These are phyloP conservation scores for Oplegnathus fasciatus DNA, from an alignment of 2,113 vertebrate species.

Conservation along the genomic window DNA sequence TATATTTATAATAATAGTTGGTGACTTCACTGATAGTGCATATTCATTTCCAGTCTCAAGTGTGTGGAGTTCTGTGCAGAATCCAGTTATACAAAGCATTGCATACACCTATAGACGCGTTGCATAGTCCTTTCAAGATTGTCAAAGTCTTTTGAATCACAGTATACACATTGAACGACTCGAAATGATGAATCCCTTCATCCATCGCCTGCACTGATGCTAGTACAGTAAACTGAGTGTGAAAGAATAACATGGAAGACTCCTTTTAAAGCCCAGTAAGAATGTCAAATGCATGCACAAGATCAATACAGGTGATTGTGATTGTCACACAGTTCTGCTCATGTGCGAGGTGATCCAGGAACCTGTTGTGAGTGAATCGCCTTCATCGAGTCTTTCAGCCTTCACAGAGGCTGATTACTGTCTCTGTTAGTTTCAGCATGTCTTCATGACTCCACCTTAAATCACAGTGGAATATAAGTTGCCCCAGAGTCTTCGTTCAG, in stretches of 20 bases:
- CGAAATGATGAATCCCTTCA: constrained; percentile 59
- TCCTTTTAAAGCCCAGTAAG: constrained; percentile 60
- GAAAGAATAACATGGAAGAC: constrained; percentile 84
- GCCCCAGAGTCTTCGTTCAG: constrained; percentile 38
- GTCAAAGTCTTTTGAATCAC: constrained; percentile 83
- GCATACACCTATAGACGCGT: constrained; percentile 55
- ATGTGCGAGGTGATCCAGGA: constrained; percentile 39
- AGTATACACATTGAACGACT: constrained; percentile 73
- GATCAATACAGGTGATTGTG: constrained; percentile 71
- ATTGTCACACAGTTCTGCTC: constrained; percentile 80
- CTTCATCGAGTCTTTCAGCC: constrained; percentile 28
- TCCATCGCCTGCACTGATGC: constrained; percentile 65
- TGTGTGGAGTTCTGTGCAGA: constrained; percentile 67
- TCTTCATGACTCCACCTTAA: constrained; percentile 61
- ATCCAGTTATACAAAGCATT: constrained; percentile 67
- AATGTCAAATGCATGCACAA: constrained; percentile 45
- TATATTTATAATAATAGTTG: constrained; percentile 18
- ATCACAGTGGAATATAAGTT: constrained; percentile 54
- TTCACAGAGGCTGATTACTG: constrained; percentile 25
- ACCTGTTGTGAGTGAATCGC: constrained; percentile 1
- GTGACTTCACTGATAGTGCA: constrained; percentile 59
- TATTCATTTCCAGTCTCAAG: constrained; percentile 61
- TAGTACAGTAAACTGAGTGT: constrained; percentile 68
- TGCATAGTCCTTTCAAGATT: constrained; percentile 86
- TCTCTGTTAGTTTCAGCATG: constrained; percentile 22